Evolutionary conservation across 2,113 vertebrate genomes (phyloP), one percentile per base, ranked within the genome.

Genomic region (Psilopogon haemacephalus): DNA sequence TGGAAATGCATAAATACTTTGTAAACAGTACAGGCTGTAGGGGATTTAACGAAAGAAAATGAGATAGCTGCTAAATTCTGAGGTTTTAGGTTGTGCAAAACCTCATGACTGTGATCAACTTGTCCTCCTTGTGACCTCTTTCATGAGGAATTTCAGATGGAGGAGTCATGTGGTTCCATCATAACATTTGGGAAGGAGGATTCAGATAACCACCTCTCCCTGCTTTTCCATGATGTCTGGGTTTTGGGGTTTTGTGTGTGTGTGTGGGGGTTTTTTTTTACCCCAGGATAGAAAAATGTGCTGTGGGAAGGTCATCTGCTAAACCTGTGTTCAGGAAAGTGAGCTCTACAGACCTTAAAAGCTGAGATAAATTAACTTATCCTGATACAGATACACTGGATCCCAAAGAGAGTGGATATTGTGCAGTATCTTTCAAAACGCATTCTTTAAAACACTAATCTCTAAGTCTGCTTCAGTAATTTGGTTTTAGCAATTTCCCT

Each of bases 161-260:
- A 64, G 58, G 30, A 86, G n/a, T 71, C n/a, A 38, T 28, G 23
- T 78, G 80, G 46, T 65, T 95, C 59, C 54, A 82, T 55, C n/a
- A 32, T 40, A 81, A 87, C 27, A 21, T 74, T 76, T 9, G 2
- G 12, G 37, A 87, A 87, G 46, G 37, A 83, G 28, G 6, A 28
- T 58, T 7, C 2, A 80, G 65, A 62, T 56, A 92, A 75, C 14
- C 21, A 14, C 18, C 38, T 11, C 26, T 1, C 14, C 6, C 15
- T 0, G 1, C 55, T 76, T 94, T 83, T 83, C 50, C 81, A 87
- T n/a, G 54, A 24, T 0, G 0, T 35, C 59, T 7, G n/a, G n/a
- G n/a, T n/a, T n/a, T n/a, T n/a, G n/a, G n/a, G n/a, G n/a, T n/a
- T n/a, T n/a, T n/a, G n/a, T n/a, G n/a, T n/a, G n/a, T n/a, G n/a